These are phyloP conservation scores for Amphipoea lucens DNA, from an alignment of 2,888 invertebrate genomes.

Conservation along the genomic window DNA sequence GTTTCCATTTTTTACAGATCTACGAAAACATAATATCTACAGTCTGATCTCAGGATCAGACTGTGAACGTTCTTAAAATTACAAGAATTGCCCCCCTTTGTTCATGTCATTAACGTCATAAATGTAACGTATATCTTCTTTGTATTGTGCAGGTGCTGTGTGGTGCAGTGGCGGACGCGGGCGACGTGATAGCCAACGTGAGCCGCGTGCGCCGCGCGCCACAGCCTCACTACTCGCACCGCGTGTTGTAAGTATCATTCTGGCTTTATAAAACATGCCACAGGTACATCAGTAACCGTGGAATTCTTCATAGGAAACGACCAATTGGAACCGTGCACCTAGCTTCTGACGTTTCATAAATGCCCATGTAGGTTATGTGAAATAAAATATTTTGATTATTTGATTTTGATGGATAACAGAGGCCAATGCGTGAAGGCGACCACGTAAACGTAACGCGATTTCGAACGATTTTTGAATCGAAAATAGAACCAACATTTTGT, in stretches of 20 bases:
- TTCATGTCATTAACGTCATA: not conserved
- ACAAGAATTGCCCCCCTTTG: no score
- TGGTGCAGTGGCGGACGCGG: constrained; percentile 88
- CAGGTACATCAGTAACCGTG: no score
- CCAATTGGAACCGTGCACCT: no score
- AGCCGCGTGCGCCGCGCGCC: constrained; percentile 86
- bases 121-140: not conserved
- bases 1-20: not conserved
- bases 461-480: not conserved
- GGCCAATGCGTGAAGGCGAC: no score
- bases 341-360: no score
- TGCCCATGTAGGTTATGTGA: no score
- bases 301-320: no score
- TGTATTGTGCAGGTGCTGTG: constrained; percentile 84
- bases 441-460: no score
- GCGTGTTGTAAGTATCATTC: constrained; percentile 75
- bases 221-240: constrained; percentile 83
- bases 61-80: no score
- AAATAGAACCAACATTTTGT: not conserved
- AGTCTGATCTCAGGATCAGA: no score
- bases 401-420: no score
- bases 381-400: no score
- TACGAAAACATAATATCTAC: not conserved
- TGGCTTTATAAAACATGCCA: not conserved
- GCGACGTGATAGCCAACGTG: constrained; percentile 87